Base-by-base conservation (phyloP, 2,888 invertebrate species). In the Harmothoe impar region DNA sequence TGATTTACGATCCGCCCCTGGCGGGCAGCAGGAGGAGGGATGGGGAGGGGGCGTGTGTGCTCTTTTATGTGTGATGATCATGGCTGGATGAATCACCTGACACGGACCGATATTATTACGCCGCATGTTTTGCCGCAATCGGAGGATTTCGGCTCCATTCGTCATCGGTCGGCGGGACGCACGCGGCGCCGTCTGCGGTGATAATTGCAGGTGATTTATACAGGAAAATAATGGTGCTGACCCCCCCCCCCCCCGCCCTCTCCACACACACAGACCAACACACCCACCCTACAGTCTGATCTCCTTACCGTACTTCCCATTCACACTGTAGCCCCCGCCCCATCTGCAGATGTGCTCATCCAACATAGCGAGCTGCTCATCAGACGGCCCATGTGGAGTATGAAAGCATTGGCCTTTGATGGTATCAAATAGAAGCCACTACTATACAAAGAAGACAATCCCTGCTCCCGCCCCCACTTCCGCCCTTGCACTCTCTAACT, bases 141-240 rank as follows among this genome's bases (percentile, higher is more conserved):
- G 51, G 43, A 35, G 43, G 43, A 35, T 84, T 84, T 23, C 84
- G n/a, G 35, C 10, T 23, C 51, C 84, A 84, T 84, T 51, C 84
- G 84, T 84, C 84, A 84, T 84, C 84, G 51, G 84, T 35, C 43
- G 78, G 5, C 84, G 43, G 25, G 84, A 5, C 5, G 5, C 15
- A 15, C 23, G 84, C 84, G 25, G 25, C 81, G n/a, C 81, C 81
- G 7, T 17, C 43, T 33, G 84, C 51, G 84, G 84, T 23, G 35
- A 84, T 84, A 35, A 84, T 84, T 84, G 84, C 43, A 51, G 84
- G 84, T 84, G 84, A 84, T 84, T 84, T 35, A 84, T 84, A 84
- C 20, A n/a, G 78, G 51, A 51, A 43, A 84, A 84, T 84, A 84
- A 84, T 84, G 51, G 84, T 17, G 84, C 0, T 51, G 33, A 84